These are phyloP conservation scores for Tenualosa thibaudeaui DNA, from an alignment of 2,797 vertebrate species.

Conservation along the genomic window DNA sequence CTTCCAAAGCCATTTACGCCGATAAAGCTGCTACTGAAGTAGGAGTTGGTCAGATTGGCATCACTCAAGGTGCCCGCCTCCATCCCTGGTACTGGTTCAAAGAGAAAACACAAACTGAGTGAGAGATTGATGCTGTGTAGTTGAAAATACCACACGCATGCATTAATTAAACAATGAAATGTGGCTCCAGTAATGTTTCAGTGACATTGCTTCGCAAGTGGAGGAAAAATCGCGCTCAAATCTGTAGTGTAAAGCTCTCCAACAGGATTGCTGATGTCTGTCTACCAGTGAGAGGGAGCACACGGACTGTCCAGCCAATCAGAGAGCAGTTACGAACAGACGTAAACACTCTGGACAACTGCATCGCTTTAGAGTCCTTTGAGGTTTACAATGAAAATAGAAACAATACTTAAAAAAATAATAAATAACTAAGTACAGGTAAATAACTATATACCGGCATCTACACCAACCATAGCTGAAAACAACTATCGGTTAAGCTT, in stretches of 20 bases:
- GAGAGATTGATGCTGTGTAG: not conserved
- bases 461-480: not conserved
- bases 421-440: not conserved
- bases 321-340: conserved; percentile 41
- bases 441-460: not conserved
- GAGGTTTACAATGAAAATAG: conserved; percentile 25
- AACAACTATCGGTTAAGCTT: not conserved
- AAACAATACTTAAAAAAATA: not conserved
- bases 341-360: conserved; percentile 51
- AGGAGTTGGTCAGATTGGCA: conserved; percentile 95
- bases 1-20: conserved; percentile 99
- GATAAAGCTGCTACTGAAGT: conserved; percentile 99
- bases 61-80: conserved; percentile 88
- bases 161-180: not conserved
- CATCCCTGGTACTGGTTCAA: conserved; percentile 87
- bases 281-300: not conserved
- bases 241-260: not conserved
- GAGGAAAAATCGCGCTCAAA: conserved; percentile 11
- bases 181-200: not conserved
- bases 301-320: conserved; percentile 38
- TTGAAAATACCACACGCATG: not conserved
- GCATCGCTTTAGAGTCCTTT: conserved; percentile 36
- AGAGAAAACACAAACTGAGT: not conserved
- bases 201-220: not conserved
- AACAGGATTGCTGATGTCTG: not conserved